Percentiles rank a stretch among this genome's conserved stretches.
Evolutionary conservation across 2,113 vertebrate genomes (phyloP).

Genomic region (Podocnemis expansa): DNA sequence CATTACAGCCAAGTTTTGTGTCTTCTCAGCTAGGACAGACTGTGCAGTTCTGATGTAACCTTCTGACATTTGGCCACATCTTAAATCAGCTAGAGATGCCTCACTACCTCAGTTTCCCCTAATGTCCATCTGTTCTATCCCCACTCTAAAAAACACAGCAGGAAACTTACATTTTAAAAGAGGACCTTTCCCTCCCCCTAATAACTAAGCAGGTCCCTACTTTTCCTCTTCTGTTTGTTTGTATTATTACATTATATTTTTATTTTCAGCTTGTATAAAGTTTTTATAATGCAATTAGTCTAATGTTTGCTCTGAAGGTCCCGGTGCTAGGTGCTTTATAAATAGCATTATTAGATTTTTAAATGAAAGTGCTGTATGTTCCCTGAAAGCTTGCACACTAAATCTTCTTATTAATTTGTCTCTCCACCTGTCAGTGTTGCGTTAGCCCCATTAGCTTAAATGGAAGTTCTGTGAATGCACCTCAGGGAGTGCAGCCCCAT

Average conservation of each 20-base stretch:
- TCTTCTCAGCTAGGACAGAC: not conserved
- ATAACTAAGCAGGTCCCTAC: not conserved
- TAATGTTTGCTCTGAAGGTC: not conserved
- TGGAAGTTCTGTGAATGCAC: not conserved
- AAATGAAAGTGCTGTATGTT: not conserved
- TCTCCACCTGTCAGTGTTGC: not conserved
- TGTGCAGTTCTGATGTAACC: not conserved
- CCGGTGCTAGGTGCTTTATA: not conserved
- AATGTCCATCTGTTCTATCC: not conserved
- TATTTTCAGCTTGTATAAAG: not conserved
- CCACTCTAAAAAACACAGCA: not conserved
- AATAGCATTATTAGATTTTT: not conserved
- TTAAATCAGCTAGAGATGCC: not conserved
- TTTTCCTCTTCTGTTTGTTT: not conserved
- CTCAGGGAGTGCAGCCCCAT: not conserved
- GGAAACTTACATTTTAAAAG: not conserved
- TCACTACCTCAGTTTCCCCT: not conserved
- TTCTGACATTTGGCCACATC: not conserved
- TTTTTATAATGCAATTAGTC: not conserved
- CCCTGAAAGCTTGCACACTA: not conserved
- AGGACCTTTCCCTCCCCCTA: not conserved
- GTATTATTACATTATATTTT: not conserved
- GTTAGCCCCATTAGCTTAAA: not conserved
- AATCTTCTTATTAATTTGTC: not conserved
- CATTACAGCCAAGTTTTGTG: not conserved